Percentiles rank a stretch among this genome's conserved stretches.
phyloP scores from a whole-genome alignment of 1,140 invertebrate genomes.

The Drosophila azteca region DNA sequence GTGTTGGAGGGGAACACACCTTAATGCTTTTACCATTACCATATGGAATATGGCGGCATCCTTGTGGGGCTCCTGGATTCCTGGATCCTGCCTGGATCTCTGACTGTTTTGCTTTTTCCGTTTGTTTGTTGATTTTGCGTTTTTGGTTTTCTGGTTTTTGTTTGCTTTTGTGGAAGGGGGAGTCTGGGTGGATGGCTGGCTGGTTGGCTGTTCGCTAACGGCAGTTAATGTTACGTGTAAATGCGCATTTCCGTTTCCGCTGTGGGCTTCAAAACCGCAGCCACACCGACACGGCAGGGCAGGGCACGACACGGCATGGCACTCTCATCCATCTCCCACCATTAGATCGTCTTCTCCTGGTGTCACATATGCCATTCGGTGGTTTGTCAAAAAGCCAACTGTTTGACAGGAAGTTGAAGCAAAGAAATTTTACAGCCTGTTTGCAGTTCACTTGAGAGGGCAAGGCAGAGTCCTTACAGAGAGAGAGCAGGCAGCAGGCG shows the following conservation, averaged over 20 bases:
- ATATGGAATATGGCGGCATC: slow-evolving; percentile 54
- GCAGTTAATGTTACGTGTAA: slow-evolving; percentile 81
- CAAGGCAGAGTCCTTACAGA: background rate
- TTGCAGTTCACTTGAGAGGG: slow-evolving; percentile 45
- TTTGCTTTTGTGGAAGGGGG: slow-evolving; percentile 56
- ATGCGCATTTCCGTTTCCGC: slow-evolving; percentile 78
- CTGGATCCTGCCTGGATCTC: background rate
- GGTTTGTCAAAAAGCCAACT: slow-evolving; percentile 74
- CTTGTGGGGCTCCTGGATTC: background rate
- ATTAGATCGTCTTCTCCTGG: background rate
- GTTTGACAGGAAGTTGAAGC: slow-evolving; percentile 72
- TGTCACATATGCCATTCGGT: slow-evolving; percentile 38
- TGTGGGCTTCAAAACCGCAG: slow-evolving; percentile 29
- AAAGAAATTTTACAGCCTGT: slow-evolving; percentile 59
- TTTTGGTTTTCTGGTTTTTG: slow-evolving; percentile 71
- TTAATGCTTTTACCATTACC: slow-evolving; percentile 79
- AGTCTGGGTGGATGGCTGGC: background rate
- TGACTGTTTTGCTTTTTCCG: slow-evolving; percentile 35
- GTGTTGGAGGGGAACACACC: slow-evolving; percentile 42
- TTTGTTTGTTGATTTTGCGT: slow-evolving; percentile 77
- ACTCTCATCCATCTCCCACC: background rate
- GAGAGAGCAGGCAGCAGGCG: background rate
- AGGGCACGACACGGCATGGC: too few relatives aligned
- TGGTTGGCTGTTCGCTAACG: slow-evolving; percentile 40
- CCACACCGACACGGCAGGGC: background rate